A percentile compares a stretch with the other conserved stretches of the same genome.
These are phyloP conservation scores for Bufo gargarizans DNA, from an alignment of 2,113 vertebrate species.

Conservation along the genomic window DNA sequence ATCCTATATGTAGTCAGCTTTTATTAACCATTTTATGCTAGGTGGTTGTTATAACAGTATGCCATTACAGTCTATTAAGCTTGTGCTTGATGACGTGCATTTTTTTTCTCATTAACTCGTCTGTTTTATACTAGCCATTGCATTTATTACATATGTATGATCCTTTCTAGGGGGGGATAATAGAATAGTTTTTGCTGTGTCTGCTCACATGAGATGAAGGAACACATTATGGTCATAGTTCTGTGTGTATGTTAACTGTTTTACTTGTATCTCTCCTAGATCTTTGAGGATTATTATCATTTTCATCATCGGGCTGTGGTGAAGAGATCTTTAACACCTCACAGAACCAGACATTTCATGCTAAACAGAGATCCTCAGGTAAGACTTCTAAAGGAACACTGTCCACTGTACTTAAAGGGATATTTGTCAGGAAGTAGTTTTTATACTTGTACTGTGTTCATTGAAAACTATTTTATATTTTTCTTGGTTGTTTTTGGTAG, in stretches of 20 bases:
- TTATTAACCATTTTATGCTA: not conserved
- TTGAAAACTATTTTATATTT: too few species aligned
- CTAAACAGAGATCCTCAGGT: slow-evolving; percentile 86
- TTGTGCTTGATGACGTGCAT: too few species aligned
- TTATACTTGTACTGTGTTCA: too few species aligned
- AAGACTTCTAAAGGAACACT: slow-evolving; percentile 44
- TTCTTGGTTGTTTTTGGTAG: too few species aligned
- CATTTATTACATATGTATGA: not conserved
- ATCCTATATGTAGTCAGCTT: too few species aligned
- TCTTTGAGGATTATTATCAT: slow-evolving; percentile 92
- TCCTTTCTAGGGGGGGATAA: not conserved
- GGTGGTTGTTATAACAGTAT: not conserved
- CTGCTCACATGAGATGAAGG: too few species aligned
- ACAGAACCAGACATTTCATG: slow-evolving; percentile 79
- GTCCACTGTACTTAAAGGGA: too few species aligned
- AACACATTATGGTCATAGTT: too few species aligned
- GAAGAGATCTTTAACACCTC: slow-evolving; percentile 86
- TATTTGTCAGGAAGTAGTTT: too few species aligned
- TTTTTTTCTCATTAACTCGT: too few species aligned
- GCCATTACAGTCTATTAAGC: not conserved
- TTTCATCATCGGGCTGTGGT: slow-evolving; percentile 83
- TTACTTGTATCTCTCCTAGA: slow-evolving; percentile 70
- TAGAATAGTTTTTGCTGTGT: too few species aligned
- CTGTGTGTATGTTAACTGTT: not conserved
- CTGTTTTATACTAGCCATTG: too few species aligned